A percentile compares a stretch with the other conserved stretches of the same genome.
phyloP scores from a whole-genome alignment of 2,797 vertebrate species.

The Limosa lapponica region DNA sequence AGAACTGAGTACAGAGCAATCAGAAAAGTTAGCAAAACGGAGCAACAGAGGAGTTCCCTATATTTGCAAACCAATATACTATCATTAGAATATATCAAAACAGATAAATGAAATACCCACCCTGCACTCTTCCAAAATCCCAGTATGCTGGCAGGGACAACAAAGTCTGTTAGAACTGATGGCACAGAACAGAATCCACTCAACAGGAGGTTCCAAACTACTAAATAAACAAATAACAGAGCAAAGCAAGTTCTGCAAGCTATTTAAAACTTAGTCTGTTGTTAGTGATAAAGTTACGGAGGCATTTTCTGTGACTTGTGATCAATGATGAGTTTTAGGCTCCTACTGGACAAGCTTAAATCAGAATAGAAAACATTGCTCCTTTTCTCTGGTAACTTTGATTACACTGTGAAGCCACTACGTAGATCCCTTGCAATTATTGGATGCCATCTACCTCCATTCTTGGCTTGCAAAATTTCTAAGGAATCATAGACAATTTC shows the following conservation, averaged over 20 bases:
- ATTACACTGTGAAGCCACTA: neutral
- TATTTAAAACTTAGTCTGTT: neutral
- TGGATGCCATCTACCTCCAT: neutral
- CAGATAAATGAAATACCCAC: neutral
- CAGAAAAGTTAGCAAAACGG: constrained; percentile 3
- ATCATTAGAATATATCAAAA: neutral
- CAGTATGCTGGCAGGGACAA: neutral
- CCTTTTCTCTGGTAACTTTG: neutral
- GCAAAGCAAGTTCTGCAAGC: neutral
- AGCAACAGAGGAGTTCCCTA: neutral
- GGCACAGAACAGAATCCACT: neutral
- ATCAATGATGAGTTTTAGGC: neutral
- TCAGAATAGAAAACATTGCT: neutral
- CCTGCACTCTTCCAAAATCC: neutral
- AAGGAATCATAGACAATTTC: neutral
- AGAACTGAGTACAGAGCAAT: constrained; percentile 28
- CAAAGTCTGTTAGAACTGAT: neutral
- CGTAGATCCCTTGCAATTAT: neutral
- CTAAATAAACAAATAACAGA: neutral
- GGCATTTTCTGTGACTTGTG: neutral
- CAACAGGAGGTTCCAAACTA: neutral
- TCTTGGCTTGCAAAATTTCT: neutral
- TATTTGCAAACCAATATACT: neutral
- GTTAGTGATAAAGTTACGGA: neutral
- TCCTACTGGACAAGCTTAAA: neutral